phyloP scores from a whole-genome alignment of 2,888 invertebrate genomes.

The Toxonevra muliebris region DNA sequence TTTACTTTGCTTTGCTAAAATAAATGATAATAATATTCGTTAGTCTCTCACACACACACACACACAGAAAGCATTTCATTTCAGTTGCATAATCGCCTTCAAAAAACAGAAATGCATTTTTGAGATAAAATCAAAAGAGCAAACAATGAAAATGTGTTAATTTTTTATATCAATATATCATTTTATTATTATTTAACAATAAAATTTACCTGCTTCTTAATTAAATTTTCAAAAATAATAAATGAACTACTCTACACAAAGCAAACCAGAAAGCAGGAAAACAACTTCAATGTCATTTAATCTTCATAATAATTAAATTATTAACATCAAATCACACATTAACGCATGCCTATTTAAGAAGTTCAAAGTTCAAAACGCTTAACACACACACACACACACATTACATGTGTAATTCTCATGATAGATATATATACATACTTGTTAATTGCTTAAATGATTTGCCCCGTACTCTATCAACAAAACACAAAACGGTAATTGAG shows the following conservation, averaged over 20 bases:
- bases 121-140: background rate
- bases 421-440: too few relatives aligned
- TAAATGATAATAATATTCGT: background rate
- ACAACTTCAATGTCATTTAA: too few relatives aligned
- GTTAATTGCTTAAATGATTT: background rate
- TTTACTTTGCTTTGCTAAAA: background rate
- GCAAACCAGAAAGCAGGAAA: too few relatives aligned
- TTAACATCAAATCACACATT: background rate
- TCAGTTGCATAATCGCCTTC: constrained; percentile 12
- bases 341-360: too few relatives aligned
- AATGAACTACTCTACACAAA: background rate
- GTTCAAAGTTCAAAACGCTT: too few relatives aligned
- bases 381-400: background rate
- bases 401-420: too few relatives aligned
- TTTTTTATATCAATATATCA: constrained; percentile 16
- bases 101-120: constrained; percentile 5
- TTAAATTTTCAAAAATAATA: too few relatives aligned
- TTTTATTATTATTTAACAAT: background rate
- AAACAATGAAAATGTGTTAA: constrained; percentile 28
- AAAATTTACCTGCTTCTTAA: background rate
- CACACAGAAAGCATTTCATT: background rate
- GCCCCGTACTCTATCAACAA: background rate
- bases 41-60: background rate
- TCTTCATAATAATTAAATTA: too few relatives aligned
- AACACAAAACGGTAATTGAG: constrained; percentile 31